Conservation (phyloP, 2,113 vertebrate genomes). For the Sinocyclocheilus anophthalmus region DNA sequence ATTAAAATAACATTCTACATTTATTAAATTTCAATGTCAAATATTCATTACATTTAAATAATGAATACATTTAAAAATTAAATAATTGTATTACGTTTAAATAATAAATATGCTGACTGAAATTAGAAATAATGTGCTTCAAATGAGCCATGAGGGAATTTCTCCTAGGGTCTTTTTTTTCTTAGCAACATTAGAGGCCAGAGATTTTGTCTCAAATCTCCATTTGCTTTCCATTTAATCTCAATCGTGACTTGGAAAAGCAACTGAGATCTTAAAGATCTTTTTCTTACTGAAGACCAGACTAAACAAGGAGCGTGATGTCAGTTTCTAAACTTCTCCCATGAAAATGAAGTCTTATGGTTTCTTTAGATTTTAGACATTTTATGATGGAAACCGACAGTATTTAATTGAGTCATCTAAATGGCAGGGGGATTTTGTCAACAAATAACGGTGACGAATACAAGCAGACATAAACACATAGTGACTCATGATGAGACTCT, state of each 20-base stretch:
- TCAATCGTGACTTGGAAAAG: not conserved
- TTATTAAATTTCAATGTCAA: too few species aligned
- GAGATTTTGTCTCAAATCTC: not conserved
- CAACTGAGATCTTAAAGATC: not conserved
- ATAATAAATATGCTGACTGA: not conserved
- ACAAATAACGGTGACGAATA: not conserved
- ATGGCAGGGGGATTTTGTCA: not conserved
- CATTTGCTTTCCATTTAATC: not conserved
- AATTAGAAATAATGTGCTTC: not conserved
- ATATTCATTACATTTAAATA: not conserved
- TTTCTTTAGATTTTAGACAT: not conserved
- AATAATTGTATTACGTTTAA: not conserved
- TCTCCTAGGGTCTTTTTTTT: not conserved
- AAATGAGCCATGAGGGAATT: not conserved
- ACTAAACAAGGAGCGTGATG: too few species aligned
- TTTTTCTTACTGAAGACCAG: not conserved
- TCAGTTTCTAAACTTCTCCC: not conserved
- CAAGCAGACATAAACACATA: not conserved
- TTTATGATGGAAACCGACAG: not conserved
- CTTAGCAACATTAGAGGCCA: not conserved
- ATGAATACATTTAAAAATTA: not conserved
- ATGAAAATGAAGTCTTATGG: too few species aligned
- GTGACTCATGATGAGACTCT: conserved; percentile 49
- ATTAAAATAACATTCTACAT: too few species aligned
- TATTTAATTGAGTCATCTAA: not conserved